Percentiles rank a stretch among this genome's conserved stretches.
phyloP scores from a whole-genome alignment of 2,113 vertebrate genomes.

The Pituophis catenifer region DNA sequence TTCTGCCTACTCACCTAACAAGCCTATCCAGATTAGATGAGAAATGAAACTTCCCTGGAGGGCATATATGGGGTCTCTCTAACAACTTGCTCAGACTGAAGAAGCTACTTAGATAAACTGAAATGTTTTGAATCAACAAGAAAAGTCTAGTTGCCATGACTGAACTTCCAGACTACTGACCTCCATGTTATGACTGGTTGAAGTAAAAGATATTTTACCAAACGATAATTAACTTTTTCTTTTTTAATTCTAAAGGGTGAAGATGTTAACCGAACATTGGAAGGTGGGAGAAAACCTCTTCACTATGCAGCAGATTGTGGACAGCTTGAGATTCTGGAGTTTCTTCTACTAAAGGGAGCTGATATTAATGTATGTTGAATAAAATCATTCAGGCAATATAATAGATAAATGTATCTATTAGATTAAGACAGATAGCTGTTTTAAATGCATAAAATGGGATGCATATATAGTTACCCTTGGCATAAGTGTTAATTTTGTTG shows the following conservation, averaged over 20 bases:
- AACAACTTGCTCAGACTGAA: not conserved
- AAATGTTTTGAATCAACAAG: not conserved
- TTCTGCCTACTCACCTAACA: too few species aligned
- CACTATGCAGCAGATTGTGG: slow-evolving; percentile 93
- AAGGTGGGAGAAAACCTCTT: slow-evolving; percentile 89
- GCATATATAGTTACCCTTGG: not conserved
- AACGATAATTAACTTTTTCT: not conserved
- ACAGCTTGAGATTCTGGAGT: slow-evolving; percentile 85
- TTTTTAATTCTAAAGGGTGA: slow-evolving; percentile 73
- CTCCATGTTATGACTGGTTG: not conserved
- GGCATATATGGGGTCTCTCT: not conserved
- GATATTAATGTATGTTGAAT: slow-evolving; percentile 86
- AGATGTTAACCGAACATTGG: slow-evolving; percentile 88
- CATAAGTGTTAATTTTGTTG: not conserved
- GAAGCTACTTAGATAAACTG: not conserved
- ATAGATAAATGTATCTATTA: not conserved
- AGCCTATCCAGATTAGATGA: not conserved
- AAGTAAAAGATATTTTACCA: not conserved
- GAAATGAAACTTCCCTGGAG: not conserved
- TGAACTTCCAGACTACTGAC: not conserved
- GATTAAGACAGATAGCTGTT: not conserved
- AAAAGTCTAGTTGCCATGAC: not conserved
- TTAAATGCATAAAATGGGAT: not conserved
- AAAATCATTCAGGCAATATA: not conserved
- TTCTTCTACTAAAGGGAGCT: slow-evolving; percentile 90